Percentiles rank a stretch among this genome's conserved stretches.
Conservation (phyloP, 2,113 vertebrate genomes). For the Alexandromys fortis region DNA sequence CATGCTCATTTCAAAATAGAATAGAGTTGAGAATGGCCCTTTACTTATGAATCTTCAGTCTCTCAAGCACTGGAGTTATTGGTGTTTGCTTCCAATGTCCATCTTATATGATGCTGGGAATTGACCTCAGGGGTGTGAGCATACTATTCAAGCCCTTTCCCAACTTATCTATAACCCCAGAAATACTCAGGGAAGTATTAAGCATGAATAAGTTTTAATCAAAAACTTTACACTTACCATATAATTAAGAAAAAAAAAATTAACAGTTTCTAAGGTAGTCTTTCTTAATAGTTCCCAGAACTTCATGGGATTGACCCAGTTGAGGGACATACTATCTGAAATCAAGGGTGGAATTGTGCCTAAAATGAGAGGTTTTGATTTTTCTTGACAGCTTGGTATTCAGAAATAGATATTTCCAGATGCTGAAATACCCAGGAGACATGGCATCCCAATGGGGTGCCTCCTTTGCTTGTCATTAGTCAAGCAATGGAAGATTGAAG, state of each 20-base stretch:
- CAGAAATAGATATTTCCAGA: background rate
- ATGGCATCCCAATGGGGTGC: background rate
- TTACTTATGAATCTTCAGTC: background rate
- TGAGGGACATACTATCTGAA: background rate
- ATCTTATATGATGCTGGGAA: fast-evolving
- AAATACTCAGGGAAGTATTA: background rate
- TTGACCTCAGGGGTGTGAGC: no score
- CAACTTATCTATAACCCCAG: background rate
- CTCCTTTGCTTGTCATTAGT: background rate
- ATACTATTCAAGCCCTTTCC: background rate
- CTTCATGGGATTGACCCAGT: background rate
- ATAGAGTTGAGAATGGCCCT: background rate
- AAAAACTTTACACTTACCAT: background rate
- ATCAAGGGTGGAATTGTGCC: background rate
- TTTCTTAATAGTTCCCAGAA: background rate
- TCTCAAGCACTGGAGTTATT: background rate
- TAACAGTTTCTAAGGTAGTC: background rate
- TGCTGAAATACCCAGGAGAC: background rate
- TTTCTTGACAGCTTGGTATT: background rate
- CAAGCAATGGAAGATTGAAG: background rate
- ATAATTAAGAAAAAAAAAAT: background rate
- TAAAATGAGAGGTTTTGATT: background rate
- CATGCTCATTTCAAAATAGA: background rate
- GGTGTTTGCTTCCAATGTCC: no score
- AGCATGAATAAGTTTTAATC: background rate